Evolutionary conservation across 1,140 invertebrate species (phyloP), one percentile per base, ranked within the genome.

Genomic region (Neodiprion virginianus): DNA sequence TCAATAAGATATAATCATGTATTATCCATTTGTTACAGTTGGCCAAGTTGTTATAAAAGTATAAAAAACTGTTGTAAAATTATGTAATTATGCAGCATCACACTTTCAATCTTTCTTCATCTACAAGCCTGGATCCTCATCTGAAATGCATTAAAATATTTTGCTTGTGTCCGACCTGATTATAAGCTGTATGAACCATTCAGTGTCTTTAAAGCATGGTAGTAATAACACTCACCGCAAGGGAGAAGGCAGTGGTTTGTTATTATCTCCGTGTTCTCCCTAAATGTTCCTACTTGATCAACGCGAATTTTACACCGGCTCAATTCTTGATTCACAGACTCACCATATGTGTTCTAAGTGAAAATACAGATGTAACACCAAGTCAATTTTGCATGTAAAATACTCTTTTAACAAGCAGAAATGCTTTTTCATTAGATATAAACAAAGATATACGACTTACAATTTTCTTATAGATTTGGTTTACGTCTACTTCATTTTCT

Each of bases 241-340:
- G 7, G 23, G 74, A 74, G 47, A 49, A 76, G 71, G 0, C 67
- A 75, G 49, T 71, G 50, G 11, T 77, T 71, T 53, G 76, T 75
- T 5, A 84, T 69, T 1, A 72, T 12, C 8, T 75, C 53, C 21
- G 72, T 68, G 69, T 80, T 82, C 1, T 76, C 67, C 11, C 79
- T 75, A 14, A 85, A 72, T 28, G 78, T 73, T 70, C 83, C 70
- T 9, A 78, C 21, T 67, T 79, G 72, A 12, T 53, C n/a, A 72
- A 83, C 69, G 48, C 73, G 72, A 7, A 72, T 76, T 12, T 78
- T 76, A 74, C 72, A 76, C 17, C 76, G 77, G 72, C 77, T 79
- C 1, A 82, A 21, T 23, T 69, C 40, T 47, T 23, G 21, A 21
- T 47, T 69, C 40, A 72, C 71, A 80, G 74, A 66, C 17, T 79